Percentiles rank a stretch among this genome's conserved stretches.
Evolutionary conservation across 2,888 invertebrate genomes (phyloP).

Genomic region (Steinernema hermaphroditum): DNA sequence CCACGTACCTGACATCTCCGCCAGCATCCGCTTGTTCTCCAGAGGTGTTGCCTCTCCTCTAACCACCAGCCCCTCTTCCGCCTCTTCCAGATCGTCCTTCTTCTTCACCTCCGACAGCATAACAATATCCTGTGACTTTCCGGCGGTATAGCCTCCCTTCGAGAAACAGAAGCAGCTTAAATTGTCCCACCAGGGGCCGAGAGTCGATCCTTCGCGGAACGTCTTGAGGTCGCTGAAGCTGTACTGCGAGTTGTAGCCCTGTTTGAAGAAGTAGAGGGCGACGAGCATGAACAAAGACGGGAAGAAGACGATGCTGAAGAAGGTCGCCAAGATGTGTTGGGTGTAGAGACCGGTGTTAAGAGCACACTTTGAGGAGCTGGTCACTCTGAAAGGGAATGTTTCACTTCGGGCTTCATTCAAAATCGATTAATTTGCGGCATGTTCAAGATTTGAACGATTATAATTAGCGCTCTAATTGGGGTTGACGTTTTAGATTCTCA

Average conservation of each 20-base stretch:
- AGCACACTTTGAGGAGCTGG: neutral
- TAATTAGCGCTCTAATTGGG: no score
- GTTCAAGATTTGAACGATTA: no score
- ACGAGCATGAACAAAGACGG: neutral
- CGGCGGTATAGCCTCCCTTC: no score
- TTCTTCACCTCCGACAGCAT: neutral
- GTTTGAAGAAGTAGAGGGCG: no score
- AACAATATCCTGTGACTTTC: neutral
- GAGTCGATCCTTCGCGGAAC: neutral
- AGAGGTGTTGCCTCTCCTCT: neutral
- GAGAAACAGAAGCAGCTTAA: no score
- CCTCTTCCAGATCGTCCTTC: neutral
- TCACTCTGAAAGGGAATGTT: conserved; percentile 9
- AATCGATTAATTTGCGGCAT: no score
- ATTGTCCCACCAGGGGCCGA: no score
- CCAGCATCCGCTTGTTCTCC: neutral
- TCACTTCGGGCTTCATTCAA: no score
- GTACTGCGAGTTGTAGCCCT: neutral
- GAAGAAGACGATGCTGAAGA: neutral
- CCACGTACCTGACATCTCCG: neutral
- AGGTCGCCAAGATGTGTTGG: neutral
- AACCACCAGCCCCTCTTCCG: neutral
- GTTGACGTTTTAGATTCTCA: no score
- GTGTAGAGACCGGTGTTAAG: neutral
- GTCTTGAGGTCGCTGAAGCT: neutral